phyloP scores from a whole-genome alignment of 2,113 vertebrate genomes.

The Carettochelys insculpta region DNA sequence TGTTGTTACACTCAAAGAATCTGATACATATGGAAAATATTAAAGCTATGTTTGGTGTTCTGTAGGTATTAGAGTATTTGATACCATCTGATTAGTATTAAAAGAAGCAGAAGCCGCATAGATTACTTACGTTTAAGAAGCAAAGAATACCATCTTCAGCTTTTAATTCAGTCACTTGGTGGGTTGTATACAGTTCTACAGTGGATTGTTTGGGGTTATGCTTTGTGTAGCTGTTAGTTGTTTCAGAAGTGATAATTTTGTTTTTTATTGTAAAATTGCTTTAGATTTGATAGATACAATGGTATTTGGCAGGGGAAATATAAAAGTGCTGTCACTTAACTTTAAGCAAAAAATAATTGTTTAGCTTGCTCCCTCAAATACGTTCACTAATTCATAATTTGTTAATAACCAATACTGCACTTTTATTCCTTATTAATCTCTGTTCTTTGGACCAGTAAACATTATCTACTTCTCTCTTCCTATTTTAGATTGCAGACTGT shows the following conservation, averaged over 20 bases:
- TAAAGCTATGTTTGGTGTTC: slow-evolving; percentile 33
- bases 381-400: neutral
- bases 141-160: neutral
- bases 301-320: no score
- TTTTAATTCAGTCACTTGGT: neutral
- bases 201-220: accelerated
- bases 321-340: neutral
- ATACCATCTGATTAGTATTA: slow-evolving; percentile 30
- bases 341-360: neutral
- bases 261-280: neutral
- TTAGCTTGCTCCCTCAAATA: neutral
- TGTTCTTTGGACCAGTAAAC: neutral
- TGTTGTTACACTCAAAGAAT: slow-evolving; percentile 32
- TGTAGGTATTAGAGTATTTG: slow-evolving; percentile 25
- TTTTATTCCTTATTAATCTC: neutral
- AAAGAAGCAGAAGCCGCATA: slow-evolving; percentile 27
- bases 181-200: neutral
- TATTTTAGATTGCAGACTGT: neutral
- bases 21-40: slow-evolving; percentile 34
- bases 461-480: neutral
- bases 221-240: neutral
- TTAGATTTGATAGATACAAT: neutral
- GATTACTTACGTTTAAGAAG: neutral
- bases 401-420: neutral
- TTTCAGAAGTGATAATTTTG: neutral